Evolutionary conservation across 2,888 invertebrate species (phyloP), one percentile per base, ranked within the genome.

Genomic region (Alsophila aescularia): DNA sequence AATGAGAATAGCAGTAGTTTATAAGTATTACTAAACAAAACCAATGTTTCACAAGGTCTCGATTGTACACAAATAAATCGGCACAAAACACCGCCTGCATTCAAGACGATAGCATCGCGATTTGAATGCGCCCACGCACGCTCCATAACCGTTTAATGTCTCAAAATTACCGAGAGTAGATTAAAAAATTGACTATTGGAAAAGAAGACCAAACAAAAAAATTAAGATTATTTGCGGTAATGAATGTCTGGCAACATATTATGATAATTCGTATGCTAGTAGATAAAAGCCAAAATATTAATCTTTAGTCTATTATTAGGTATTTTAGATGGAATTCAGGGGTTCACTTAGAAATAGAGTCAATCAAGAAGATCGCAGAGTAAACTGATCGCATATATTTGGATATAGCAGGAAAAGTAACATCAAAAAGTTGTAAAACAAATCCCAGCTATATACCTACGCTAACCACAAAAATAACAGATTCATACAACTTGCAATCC

Each of bases 71-170:
- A 8, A 9, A 43, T 15, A 37, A 37, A 24, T 39, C 15, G 43
- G 37, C 9, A 44, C 37, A 44, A 34, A 16, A n/a, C 12, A 36
- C 43, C 21, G 24, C 15, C 13, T 49, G 50, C 36, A 37, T 43
- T 43, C 16, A 35, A 35, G 21, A 29, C 7, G 36, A 52, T 45
- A 52, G 18, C 47, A 52, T 41, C 52, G 15, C 42, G 27, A 45
- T 45, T 44, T 31, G 29, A 41, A 53, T 53, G 41, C 47, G 31
- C 52, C 52, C 36, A 53, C 52, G 36, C 47, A 40, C 16, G 24
- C 14, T 2, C n/a, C 36, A 29, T 21, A 12, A 10, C 10, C 31
- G 12, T n/a, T 18, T 12, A 18, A 10, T 41, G 21, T 35, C 29
- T 48, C 18, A 15, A 37, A 31, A 35, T 41, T 36, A 47, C 35